Percentiles rank a stretch among this genome's conserved stretches.
Conservation (phyloP, 2,888 invertebrate genomes). For the Drosophila demipolita region DNA sequence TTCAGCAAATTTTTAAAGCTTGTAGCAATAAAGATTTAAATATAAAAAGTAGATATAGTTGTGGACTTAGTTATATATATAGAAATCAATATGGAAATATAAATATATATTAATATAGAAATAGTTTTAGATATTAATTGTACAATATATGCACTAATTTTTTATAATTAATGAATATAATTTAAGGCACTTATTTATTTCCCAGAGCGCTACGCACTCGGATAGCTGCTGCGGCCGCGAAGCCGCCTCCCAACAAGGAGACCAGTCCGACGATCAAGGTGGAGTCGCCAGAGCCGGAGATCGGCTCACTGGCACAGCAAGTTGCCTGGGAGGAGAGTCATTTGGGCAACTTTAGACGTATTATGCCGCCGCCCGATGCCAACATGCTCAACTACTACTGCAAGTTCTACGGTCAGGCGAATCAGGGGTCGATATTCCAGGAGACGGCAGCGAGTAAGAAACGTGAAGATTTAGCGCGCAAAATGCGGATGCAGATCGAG, state of each 20-base stretch:
- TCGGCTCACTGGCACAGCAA: constrained; percentile 87
- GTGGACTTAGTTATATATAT: background rate
- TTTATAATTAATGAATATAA: too few species aligned
- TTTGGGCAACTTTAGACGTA: constrained; percentile 89
- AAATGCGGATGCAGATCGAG: constrained; percentile 88
- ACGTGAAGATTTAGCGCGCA: constrained; percentile 90
- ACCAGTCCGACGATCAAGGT: background rate
- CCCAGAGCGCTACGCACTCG: constrained; percentile 25
- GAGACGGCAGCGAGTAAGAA: constrained; percentile 92
- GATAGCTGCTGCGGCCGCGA: constrained; percentile 9
- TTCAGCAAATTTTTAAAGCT: background rate
- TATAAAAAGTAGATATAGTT: background rate
- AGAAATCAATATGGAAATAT: background rate
- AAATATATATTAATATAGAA: background rate
- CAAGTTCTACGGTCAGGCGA: constrained; percentile 90
- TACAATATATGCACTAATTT: too few species aligned
- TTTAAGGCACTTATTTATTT: background rate
- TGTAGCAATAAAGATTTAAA: background rate
- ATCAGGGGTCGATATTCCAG: constrained; percentile 88
- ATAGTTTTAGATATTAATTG: background rate
- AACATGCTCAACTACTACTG: constrained; percentile 87
- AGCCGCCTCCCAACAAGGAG: background rate
- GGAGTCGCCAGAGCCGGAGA: constrained; percentile 9
- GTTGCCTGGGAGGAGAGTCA: constrained; percentile 91
- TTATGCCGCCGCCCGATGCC: constrained; percentile 88